These are phyloP conservation scores for Lutraria rhynchaena DNA, from an alignment of 1,140 invertebrate species.

Conservation along the genomic window DNA sequence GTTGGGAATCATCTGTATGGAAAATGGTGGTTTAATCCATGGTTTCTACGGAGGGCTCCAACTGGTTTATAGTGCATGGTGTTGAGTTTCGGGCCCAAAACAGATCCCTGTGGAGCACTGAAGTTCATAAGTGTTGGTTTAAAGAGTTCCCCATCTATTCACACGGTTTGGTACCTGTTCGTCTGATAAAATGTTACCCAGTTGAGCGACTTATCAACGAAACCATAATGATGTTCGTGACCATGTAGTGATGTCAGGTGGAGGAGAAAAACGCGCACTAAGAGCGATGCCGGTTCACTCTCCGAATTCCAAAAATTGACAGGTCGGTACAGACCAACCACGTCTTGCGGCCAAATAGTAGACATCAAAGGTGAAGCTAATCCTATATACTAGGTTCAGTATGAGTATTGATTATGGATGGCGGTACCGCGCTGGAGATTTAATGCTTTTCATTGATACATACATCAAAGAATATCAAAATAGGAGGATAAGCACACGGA, in stretches of 20 bases:
- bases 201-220: neutral
- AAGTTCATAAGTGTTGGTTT: slow-evolving; percentile 19
- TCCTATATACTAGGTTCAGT: no score
- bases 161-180: slow-evolving; percentile 31
- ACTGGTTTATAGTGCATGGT: slow-evolving; percentile 16
- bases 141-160: slow-evolving; percentile 14
- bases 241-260: neutral
- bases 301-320: no score
- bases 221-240: neutral
- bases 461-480: no score
- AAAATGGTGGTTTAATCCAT: slow-evolving; percentile 26
- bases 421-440: no score
- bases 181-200: slow-evolving; percentile 40
- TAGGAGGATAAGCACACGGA: no score
- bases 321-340: no score
- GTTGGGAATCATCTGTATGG: slow-evolving; percentile 22
- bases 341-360: no score
- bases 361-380: no score
- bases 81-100: slow-evolving; percentile 37
- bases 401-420: no score
- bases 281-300: no score
- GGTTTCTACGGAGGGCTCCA: neutral
- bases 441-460: no score
- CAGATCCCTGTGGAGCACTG: slow-evolving; percentile 48
- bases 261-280: no score